Conservation (phyloP, 2,113 vertebrate genomes). For the Gopherus evgoodei region DNA sequence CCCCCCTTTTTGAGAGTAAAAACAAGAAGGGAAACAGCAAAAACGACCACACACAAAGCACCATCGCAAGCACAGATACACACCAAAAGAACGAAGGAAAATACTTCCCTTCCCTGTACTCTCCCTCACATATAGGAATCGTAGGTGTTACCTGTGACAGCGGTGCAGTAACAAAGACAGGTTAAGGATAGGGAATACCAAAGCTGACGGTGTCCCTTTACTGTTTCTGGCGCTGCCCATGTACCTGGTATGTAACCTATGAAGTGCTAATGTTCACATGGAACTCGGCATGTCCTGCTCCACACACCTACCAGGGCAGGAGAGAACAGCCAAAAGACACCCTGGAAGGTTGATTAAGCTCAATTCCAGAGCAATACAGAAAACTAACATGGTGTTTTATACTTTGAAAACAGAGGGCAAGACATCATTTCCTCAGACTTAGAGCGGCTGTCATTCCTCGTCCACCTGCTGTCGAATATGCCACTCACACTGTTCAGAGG, state of each 20-base stretch:
- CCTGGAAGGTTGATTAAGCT: background rate
- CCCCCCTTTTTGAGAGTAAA: background rate
- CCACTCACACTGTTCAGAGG: background rate
- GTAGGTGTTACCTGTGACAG: conserved; percentile 58
- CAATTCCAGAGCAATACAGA: conserved; percentile 8
- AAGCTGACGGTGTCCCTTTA: conserved; percentile 29
- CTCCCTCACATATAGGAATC: conserved; percentile 48
- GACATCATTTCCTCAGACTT: conserved; percentile 30
- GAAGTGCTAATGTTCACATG: conserved; percentile 37
- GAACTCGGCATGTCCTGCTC: conserved; percentile 8
- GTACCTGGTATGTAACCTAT: background rate
- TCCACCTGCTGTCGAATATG: conserved; percentile 21
- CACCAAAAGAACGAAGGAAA: conserved; percentile 30
- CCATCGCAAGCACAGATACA: conserved; percentile 52
- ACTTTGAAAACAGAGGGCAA: conserved; percentile 3
- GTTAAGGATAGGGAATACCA: conserved; percentile 29
- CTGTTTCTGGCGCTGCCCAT: background rate
- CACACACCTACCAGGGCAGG: background rate
- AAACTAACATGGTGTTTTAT: background rate
- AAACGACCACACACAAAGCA: conserved; percentile 12
- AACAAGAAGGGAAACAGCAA: conserved; percentile 10
- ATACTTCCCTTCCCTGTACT: conserved; percentile 18
- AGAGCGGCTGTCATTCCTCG: conserved; percentile 6
- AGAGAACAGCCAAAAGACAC: conserved; percentile 4
- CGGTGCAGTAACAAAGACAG: conserved; percentile 64